Conservation (phyloP, 1,140 invertebrate genomes). For the Prorops nasuta region DNA sequence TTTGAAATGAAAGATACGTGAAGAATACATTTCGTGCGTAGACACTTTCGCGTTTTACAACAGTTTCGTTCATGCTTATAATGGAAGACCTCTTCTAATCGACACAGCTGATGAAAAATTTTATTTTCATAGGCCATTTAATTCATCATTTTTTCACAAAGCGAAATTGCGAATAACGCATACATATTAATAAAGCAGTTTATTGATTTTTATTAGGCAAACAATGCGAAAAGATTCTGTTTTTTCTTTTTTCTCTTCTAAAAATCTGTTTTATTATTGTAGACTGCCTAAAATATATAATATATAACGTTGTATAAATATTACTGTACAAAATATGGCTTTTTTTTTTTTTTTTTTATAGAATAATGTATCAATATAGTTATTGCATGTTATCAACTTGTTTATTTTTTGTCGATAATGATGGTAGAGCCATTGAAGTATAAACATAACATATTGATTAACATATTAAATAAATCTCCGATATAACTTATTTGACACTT, state of each 20-base stretch:
- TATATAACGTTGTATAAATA: conserved; percentile 20
- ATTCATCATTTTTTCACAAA: conserved; percentile 6
- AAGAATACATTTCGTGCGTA: conserved; percentile 10
- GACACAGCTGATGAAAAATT: conserved; percentile 25
- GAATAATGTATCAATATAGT: conserved; percentile 36
- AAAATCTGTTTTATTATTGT: conserved; percentile 35
- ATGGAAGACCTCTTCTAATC: conserved; percentile 39
- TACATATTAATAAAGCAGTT: conserved; percentile 26
- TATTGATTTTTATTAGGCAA: conserved; percentile 24
- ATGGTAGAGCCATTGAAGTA: too few species aligned
- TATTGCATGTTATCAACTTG: conserved; percentile 31
- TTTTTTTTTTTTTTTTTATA: too few species aligned
- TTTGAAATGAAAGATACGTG: conserved; percentile 14
- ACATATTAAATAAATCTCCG: too few species aligned
- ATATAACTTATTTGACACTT: too few species aligned
- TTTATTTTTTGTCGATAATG: too few species aligned
- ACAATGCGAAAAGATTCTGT: conserved; percentile 22
- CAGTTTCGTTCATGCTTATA: conserved; percentile 22
- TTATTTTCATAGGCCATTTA: conserved; percentile 22
- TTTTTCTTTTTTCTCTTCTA: conserved; percentile 21
- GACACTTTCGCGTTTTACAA: conserved; percentile 11
- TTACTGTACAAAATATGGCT: conserved; percentile 42
- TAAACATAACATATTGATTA: too few species aligned
- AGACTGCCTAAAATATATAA: conserved; percentile 14
- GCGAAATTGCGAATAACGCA: conserved; percentile 7